Evolutionary conservation across 1,140 invertebrate genomes (phyloP).

Genomic region (Sminthurides bifidus): DNA sequence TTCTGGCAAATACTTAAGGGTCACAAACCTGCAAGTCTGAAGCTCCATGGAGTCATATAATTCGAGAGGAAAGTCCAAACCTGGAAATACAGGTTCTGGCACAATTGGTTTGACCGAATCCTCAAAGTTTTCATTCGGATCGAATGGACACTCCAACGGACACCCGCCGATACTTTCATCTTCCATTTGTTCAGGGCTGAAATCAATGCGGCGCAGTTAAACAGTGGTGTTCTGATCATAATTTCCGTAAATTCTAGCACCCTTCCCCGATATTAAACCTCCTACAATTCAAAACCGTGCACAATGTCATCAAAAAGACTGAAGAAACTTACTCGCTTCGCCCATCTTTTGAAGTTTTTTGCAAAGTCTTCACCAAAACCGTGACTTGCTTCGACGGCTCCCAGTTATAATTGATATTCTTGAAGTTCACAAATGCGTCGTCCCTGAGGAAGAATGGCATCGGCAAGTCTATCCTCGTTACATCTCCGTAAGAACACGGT

Average conservation of each 20-base stretch:
- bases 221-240: neutral
- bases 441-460: constrained; percentile 12
- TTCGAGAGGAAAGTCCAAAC: constrained; percentile 10
- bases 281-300: neutral
- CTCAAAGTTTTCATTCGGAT: constrained; percentile 30
- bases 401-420: constrained; percentile 12
- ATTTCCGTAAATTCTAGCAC: neutral
- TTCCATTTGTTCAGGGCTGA: neutral
- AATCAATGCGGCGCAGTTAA: neutral
- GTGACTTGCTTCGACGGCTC: neutral
- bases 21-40: constrained; percentile 4
- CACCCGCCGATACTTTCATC: constrained; percentile 17
- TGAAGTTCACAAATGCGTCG: constrained; percentile 5
- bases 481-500: constrained; percentile 5
- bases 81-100: constrained; percentile 7
- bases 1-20: no score
- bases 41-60: constrained; percentile 13
- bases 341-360: neutral
- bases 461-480: constrained; percentile 6
- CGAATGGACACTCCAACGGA: constrained; percentile 31
- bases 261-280: neutral
- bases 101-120: neutral
- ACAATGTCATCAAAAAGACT: neutral
- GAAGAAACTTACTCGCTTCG: neutral
- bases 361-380: constrained; percentile 7